A percentile compares a stretch with the other conserved stretches of the same genome.
These are phyloP conservation scores for Drosophila yooni DNA, from an alignment of 2,888 invertebrate genomes.

Conservation along the genomic window DNA sequence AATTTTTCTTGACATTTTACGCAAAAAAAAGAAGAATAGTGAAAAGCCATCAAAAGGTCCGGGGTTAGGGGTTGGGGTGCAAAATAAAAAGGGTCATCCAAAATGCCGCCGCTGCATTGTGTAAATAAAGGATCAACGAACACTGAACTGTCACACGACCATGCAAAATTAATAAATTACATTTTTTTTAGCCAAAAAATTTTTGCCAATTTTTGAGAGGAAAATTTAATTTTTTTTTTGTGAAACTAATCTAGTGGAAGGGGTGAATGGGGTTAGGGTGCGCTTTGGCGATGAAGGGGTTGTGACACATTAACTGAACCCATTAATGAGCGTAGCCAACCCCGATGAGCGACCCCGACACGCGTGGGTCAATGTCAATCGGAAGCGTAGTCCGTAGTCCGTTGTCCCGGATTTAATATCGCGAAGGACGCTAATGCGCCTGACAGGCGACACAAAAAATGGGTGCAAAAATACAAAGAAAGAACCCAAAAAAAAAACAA, in stretches of 20 bases:
- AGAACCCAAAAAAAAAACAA: constrained; percentile 28
- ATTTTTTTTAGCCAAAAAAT: constrained; percentile 46
- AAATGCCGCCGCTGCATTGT: constrained; percentile 66
- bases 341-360: constrained; percentile 66
- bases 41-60: constrained; percentile 34
- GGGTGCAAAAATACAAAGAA: constrained; percentile 52
- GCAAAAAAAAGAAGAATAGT: constrained; percentile 2
- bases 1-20: constrained; percentile 46
- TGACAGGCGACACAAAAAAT: constrained; percentile 62
- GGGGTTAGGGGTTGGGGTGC: constrained; percentile 49
- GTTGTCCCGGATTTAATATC: constrained; percentile 22
- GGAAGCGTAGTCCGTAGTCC: constrained; percentile 3
- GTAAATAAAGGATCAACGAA: constrained; percentile 74
- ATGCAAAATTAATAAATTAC: constrained; percentile 75
- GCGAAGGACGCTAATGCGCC: constrained; percentile 26
- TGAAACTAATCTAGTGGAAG: constrained; percentile 54
- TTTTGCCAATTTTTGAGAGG: constrained; percentile 71
- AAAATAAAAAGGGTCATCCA: constrained; percentile 68
- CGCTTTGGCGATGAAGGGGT: constrained; percentile 72
- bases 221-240: constrained; percentile 59
- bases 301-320: constrained; percentile 82
- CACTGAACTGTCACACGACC: constrained; percentile 68
- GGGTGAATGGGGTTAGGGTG: constrained; percentile 27
- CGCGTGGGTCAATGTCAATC: constrained; percentile 73
- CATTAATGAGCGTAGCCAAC: constrained; percentile 83